Evolutionary conservation across 2,888 invertebrate species (phyloP).

Genomic region (Epiblema foenella): DNA sequence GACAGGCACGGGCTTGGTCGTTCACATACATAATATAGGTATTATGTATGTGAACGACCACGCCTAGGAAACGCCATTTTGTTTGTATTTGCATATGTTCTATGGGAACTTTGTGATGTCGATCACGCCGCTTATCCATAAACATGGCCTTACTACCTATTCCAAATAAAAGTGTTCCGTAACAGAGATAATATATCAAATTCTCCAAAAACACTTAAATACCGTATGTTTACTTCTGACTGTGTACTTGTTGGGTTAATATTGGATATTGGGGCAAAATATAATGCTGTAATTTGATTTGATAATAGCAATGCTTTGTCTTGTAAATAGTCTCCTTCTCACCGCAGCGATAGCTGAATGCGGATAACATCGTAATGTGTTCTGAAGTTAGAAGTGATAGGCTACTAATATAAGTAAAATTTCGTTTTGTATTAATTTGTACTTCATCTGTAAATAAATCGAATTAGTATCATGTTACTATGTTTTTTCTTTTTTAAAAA

Average conservation of each 20-base stretch:
- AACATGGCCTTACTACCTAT: not conserved
- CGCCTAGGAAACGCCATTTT: too few relatives aligned
- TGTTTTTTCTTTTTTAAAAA: constrained; percentile 1
- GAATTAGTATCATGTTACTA: constrained; percentile 34
- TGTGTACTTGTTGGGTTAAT: not conserved
- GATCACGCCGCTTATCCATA: too few relatives aligned
- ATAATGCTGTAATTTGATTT: not conserved
- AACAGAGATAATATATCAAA: not conserved
- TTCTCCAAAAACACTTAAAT: not conserved
- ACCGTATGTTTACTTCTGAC: not conserved
- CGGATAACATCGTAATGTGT: constrained; percentile 21
- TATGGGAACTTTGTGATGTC: too few relatives aligned
- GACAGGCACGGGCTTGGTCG: too few relatives aligned
- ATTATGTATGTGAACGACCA: too few relatives aligned
- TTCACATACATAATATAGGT: too few relatives aligned
- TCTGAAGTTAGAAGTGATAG: constrained; percentile 9
- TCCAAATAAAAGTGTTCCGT: not conserved
- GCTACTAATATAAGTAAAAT: constrained; percentile 24
- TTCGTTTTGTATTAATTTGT: constrained; percentile 43
- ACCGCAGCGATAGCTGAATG: not conserved
- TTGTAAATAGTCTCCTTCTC: constrained; percentile 21
- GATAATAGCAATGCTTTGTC: not conserved
- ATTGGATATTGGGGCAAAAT: not conserved
- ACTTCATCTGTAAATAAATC: constrained; percentile 44
- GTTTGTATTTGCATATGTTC: too few relatives aligned